A percentile compares a stretch with the other conserved stretches of the same genome.
Conservation (phyloP, 2,113 vertebrate genomes). For the Echinops telfairi region DNA sequence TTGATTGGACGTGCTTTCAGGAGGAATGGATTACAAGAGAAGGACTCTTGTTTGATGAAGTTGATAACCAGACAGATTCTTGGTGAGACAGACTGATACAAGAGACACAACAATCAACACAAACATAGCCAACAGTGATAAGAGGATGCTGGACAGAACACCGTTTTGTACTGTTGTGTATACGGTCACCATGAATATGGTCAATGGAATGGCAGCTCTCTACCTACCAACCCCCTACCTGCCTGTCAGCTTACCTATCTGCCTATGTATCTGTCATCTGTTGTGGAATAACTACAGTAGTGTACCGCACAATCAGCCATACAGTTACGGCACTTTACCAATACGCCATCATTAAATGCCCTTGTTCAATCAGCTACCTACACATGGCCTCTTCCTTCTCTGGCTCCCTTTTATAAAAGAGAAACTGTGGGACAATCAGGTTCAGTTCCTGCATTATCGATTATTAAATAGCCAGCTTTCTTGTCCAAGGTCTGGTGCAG, state of each 20-base stretch:
- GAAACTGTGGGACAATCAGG: neutral
- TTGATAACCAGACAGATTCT: neutral
- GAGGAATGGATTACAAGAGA: neutral
- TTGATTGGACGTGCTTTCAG: neutral
- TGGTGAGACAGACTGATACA: neutral
- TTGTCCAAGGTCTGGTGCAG: neutral
- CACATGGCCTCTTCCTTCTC: neutral
- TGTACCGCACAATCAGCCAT: neutral
- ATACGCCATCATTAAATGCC: neutral
- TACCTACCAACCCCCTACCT: neutral
- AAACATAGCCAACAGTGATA: neutral
- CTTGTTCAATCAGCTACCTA: constrained; percentile 28
- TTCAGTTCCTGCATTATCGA: neutral
- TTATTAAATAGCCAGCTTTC: neutral
- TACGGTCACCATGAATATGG: neutral
- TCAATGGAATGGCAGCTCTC: neutral
- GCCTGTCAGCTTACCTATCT: too few relatives aligned
- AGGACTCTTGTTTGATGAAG: neutral
- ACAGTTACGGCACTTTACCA: constrained; percentile 67
- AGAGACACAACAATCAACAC: neutral
- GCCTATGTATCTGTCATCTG: neutral
- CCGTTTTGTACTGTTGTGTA: neutral
- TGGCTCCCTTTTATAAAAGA: neutral
- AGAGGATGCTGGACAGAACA: too few relatives aligned
- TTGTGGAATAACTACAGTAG: constrained; percentile 15